Conservation (phyloP, 2,797 vertebrate species). For the Eidolon dupreanum region DNA sequence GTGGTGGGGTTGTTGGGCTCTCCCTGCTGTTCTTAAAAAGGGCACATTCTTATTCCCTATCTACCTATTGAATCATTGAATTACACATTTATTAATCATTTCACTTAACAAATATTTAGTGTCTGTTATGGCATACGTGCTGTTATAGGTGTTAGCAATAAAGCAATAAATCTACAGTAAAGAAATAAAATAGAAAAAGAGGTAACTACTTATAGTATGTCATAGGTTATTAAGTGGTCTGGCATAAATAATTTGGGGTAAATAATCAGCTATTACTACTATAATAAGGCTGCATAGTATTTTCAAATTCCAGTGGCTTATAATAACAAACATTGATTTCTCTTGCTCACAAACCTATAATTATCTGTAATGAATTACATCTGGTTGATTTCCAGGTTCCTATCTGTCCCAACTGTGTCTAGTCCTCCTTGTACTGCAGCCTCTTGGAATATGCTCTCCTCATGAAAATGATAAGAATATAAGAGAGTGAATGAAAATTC, state of each 20-base stretch:
- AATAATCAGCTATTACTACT: neutral
- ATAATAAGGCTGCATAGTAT: neutral
- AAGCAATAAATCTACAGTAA: neutral
- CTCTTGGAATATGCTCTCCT: neutral
- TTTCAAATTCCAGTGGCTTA: neutral
- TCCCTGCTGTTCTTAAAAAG: neutral
- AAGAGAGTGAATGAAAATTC: neutral
- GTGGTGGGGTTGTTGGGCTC: neutral
- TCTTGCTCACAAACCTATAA: neutral
- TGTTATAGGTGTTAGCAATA: neutral
- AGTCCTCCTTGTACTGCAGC: neutral
- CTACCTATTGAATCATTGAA: neutral
- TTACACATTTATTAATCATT: neutral
- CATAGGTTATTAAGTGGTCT: neutral
- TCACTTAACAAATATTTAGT: neutral
- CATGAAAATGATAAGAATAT: neutral
- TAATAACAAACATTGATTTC: neutral
- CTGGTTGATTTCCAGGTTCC: neutral
- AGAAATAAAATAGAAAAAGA: neutral
- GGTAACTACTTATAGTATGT: too few relatives aligned
- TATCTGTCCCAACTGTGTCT: neutral
- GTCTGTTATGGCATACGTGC: neutral
- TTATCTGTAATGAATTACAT: neutral
- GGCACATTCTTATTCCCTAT: neutral
- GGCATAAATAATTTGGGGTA: neutral